Percentiles rank a stretch among this genome's conserved stretches.
Conservation (phyloP, 2,113 vertebrate genomes). For the Albula goreensis region DNA sequence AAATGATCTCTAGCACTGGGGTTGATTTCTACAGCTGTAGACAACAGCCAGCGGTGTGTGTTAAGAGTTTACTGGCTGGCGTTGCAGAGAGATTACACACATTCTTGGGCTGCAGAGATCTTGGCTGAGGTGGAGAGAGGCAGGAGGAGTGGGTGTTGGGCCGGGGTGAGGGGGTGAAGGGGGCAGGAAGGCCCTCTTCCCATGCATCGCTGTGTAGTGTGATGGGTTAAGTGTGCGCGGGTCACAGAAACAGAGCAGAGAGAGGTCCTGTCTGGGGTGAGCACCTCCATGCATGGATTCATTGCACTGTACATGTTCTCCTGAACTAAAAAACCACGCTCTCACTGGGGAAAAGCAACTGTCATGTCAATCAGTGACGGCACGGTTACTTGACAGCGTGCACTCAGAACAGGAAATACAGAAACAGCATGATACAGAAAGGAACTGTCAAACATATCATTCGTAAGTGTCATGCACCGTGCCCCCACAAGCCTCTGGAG, state of each 20-base stretch:
- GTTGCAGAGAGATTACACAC: not conserved
- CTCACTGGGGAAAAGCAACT: not conserved
- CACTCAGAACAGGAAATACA: not conserved
- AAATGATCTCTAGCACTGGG: not conserved
- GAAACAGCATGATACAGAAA: not conserved
- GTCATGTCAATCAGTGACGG: not conserved
- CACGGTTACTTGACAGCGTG: not conserved
- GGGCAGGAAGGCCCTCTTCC: not conserved
- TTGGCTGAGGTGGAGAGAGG: not conserved
- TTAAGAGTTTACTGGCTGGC: constrained; percentile 3
- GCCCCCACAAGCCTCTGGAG: too few relatives aligned
- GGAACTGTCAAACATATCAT: not conserved
- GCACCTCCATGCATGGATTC: too few relatives aligned
- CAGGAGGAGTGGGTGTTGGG: not conserved
- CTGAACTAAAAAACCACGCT: too few relatives aligned
- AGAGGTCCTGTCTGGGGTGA: too few relatives aligned
- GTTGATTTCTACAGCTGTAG: not conserved
- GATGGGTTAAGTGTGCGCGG: not conserved
- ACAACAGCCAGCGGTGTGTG: not conserved
- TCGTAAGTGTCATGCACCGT: not conserved
- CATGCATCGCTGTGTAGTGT: not conserved
- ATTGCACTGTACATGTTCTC: too few relatives aligned
- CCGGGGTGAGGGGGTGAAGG: not conserved
- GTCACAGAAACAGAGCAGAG: not conserved
- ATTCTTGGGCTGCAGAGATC: constrained; percentile 19